These are phyloP conservation scores for Aleiodes testaceus DNA, from an alignment of 2,888 invertebrate species.

Conservation along the genomic window DNA sequence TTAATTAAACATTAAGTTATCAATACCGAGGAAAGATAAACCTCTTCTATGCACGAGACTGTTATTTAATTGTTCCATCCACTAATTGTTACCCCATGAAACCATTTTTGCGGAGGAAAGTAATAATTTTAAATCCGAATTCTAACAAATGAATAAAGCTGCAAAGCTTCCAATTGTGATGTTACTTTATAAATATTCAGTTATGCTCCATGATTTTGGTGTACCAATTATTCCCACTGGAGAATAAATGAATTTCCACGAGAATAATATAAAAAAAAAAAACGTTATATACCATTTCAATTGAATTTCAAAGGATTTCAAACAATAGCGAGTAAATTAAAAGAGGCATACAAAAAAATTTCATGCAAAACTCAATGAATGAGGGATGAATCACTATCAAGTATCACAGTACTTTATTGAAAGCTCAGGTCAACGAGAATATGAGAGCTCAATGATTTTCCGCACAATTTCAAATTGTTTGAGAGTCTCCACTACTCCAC, in stretches of 20 bases:
- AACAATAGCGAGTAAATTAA: too few relatives aligned
- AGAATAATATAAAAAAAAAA: too few relatives aligned
- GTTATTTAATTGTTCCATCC: slow-evolving; percentile 65
- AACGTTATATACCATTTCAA: too few relatives aligned
- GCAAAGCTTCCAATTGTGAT: slow-evolving; percentile 1
- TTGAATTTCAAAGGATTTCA: too few relatives aligned
- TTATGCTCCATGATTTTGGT: too few relatives aligned
- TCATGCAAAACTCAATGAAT: neutral
- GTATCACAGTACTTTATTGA: slow-evolving; percentile 4
- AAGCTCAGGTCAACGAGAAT: neutral
- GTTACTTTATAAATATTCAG: neutral
- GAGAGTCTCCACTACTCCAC: neutral
- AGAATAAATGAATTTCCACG: too few relatives aligned
- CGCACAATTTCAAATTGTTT: too few relatives aligned
- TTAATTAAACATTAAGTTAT: slow-evolving; percentile 2
- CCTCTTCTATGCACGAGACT: slow-evolving; percentile 55
- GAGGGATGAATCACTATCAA: neutral
- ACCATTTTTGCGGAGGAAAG: too few relatives aligned
- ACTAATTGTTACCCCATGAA: slow-evolving; percentile 54
- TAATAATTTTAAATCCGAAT: slow-evolving; percentile 36
- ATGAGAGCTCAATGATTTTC: neutral
- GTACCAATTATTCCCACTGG: too few relatives aligned
- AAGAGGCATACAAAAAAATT: neutral
- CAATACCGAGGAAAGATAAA: slow-evolving; percentile 22
- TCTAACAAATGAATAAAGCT: neutral